Evolutionary conservation across 2,888 invertebrate species (phyloP).

Genomic region (Drosophila macrospina): DNA sequence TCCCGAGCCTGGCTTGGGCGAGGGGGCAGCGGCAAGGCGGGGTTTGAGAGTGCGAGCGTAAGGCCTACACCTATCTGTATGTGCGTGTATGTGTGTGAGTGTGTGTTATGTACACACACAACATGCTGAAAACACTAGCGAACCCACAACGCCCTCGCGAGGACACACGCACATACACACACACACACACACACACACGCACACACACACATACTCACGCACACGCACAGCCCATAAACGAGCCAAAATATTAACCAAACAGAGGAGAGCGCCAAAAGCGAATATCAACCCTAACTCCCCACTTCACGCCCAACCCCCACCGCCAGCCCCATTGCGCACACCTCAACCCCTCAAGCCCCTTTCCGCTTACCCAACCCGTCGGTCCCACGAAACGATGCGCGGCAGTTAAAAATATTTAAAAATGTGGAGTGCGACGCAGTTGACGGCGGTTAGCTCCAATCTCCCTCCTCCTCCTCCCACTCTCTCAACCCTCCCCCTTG

Average conservation of each 20-base stretch:
- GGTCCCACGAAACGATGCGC: slow-evolving; percentile 54
- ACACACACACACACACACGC: slow-evolving; percentile 10
- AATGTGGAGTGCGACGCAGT: slow-evolving; percentile 68
- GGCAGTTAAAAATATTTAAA: slow-evolving; percentile 81
- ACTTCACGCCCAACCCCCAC: neutral
- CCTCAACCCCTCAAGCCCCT: slow-evolving; percentile 4
- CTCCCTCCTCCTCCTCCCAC: neutral
- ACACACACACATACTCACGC: slow-evolving; percentile 25
- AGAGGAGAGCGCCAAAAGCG: slow-evolving; percentile 69
- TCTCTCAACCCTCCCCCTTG: neutral
- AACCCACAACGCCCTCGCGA: slow-evolving; percentile 30
- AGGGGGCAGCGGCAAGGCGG: slow-evolving; percentile 2
- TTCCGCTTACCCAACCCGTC: slow-evolving; percentile 15
- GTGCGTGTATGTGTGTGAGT: slow-evolving; percentile 24
- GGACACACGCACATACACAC: slow-evolving; percentile 5
- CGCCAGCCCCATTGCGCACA: neutral
- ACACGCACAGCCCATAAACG: slow-evolving; percentile 56
- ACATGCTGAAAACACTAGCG: slow-evolving; percentile 53
- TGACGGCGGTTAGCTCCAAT: slow-evolving; percentile 46
- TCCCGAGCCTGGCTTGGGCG: no score
- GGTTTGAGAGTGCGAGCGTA: slow-evolving; percentile 24
- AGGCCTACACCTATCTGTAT: slow-evolving; percentile 56
- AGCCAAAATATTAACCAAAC: slow-evolving; percentile 77
- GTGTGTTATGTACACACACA: slow-evolving; percentile 7
- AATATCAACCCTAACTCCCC: slow-evolving; percentile 60